Base-by-base conservation (phyloP, 2,113 vertebrate genomes). In the Calyptommatus sinebrachiatus region DNA sequence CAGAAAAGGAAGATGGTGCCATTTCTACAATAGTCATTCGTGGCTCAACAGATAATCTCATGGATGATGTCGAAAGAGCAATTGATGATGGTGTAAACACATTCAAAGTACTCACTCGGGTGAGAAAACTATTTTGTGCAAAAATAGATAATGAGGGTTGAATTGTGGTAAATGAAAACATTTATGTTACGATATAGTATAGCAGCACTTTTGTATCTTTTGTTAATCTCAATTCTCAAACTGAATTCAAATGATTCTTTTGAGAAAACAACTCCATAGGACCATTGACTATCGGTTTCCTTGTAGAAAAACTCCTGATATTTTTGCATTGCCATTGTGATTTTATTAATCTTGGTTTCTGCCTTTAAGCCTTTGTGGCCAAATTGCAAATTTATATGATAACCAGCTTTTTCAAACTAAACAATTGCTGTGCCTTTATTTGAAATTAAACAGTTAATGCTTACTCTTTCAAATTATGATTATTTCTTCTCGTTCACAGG, bases 21-120 rank as follows among this genome's bases (percentile, higher is more conserved):
- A 97, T 99, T 87, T 96, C 98, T 31, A 99, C 98, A 1, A 93
- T 99, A 85, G 95, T 99, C 29, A 95, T 99, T 87, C 95, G 98
- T 87, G 98, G 98, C 41, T 99, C 98, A 79, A 99, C 98, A 60
- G 97, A 99, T 81, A 99, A 99, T 84, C 92, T 97, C 77, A 98
- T 99, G 98, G 98, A 99, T 87, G 98, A 99, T 74, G 95, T 99
- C 65, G 98, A 99, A 90, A 93, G 98, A 84, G 98, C 98, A 20
- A 92, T 99, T 5, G 98, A 99, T 82, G 98, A 99, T 87, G 98
- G 95, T 24, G 97, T 99, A 70, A 99, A 99, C 86, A 99, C 97
- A 83, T 99, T 99, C 90, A 99, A 99, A 96, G 95, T 98, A 80
- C 96, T 99, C 78, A 97, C 97, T 63, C 95, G 96, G 92, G 98